Conservation (phyloP, 2,797 vertebrate species). For the Austrolebias charrua region DNA sequence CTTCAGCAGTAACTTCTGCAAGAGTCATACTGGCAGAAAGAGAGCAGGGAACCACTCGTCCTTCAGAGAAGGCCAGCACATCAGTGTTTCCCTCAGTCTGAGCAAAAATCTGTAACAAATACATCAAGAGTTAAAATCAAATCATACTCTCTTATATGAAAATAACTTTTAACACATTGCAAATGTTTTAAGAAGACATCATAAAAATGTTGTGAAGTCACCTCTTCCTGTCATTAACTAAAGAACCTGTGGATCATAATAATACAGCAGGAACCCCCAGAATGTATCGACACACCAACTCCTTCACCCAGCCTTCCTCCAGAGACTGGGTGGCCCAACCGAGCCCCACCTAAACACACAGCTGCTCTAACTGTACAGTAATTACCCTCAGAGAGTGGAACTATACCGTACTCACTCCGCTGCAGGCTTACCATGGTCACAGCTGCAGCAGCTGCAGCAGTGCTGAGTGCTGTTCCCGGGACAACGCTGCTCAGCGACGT, state of each 20-base stretch:
- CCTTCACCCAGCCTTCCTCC: constrained; percentile 5
- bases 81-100: constrained; percentile 83
- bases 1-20: constrained; percentile 79
- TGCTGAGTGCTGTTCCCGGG: constrained; percentile 83
- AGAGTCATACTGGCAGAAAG: constrained; percentile 86
- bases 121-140: constrained; percentile 10
- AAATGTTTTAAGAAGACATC: no score
- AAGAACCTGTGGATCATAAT: constrained; percentile 8
- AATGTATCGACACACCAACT: constrained; percentile 33
- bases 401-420: neutral
- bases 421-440: constrained; percentile 86
- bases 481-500: constrained; percentile 84
- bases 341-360: constrained; percentile 18
- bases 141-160: neutral
- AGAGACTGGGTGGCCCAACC: constrained; percentile 5
- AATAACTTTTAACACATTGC: neutral
- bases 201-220: neutral
- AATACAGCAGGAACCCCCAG: constrained; percentile 37
- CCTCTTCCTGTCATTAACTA: neutral
- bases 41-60: constrained; percentile 81
- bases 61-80: constrained; percentile 86
- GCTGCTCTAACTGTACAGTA: constrained; percentile 28
- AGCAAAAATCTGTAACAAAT: constrained; percentile 80
- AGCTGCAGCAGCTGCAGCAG: constrained; percentile 84
- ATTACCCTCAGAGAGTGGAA: neutral